Percentiles rank a stretch among this genome's conserved stretches.
phyloP scores from a whole-genome alignment of 2,888 invertebrate species.

The Ditylenchus weischeri region DNA sequence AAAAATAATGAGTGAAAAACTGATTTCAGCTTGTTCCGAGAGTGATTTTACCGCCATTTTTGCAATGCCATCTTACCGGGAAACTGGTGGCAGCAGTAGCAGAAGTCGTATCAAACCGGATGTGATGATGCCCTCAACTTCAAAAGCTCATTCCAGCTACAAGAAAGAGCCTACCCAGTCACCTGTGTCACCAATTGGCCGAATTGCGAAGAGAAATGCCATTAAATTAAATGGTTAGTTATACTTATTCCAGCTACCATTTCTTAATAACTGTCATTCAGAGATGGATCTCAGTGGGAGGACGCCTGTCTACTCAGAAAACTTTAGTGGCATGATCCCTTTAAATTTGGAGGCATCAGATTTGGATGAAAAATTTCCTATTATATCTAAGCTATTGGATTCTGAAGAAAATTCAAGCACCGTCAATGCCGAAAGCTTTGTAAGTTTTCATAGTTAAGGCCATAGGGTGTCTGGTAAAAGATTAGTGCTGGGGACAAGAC shows the following conservation, averaged over 20 bases:
- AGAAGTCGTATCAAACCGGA: not conserved
- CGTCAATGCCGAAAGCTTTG: no score
- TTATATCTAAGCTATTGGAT: conserved; percentile 9
- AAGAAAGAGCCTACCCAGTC: conserved; percentile 18
- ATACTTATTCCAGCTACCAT: not conserved
- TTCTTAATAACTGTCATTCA: not conserved
- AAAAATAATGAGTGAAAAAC: no score
- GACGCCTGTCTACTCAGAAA: not conserved
- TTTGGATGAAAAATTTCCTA: conserved; percentile 22
- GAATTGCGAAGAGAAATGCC: conserved; percentile 34
- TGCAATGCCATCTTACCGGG: conserved; percentile 4
- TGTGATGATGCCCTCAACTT: conserved; percentile 16
- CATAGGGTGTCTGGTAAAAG: no score
- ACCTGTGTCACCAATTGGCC: conserved; percentile 26
- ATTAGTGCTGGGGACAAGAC: no score
- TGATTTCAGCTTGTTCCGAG: no score
- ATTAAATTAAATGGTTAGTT: conserved; percentile 28
- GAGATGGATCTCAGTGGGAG: conserved; percentile 1
- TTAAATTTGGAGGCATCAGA: conserved; percentile 13
- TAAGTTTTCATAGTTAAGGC: no score
- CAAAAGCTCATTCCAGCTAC: conserved; percentile 14
- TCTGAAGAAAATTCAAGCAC: no score
- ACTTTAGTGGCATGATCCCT: conserved; percentile 17
- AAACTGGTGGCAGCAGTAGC: not conserved
- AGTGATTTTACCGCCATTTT: not conserved